Evolutionary conservation across 2,113 vertebrate species (phyloP).

Genomic region (Taurulus bubalis): DNA sequence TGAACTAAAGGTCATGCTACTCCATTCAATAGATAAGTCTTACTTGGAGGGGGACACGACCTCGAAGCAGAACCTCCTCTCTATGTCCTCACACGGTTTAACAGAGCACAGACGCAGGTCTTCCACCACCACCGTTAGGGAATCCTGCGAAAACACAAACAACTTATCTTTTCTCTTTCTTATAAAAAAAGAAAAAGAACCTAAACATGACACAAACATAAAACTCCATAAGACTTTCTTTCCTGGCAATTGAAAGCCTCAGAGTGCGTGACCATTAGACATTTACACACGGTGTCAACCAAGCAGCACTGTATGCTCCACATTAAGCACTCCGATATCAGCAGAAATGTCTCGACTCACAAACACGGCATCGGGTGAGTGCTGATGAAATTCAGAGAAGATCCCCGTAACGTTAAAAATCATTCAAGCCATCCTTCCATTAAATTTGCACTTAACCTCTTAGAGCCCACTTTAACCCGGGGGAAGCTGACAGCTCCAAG

Average conservation of each 20-base stretch:
- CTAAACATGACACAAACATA: neutral
- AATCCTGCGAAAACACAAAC: constrained; percentile 84
- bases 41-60: constrained; percentile 97
- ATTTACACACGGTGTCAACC: constrained; percentile 7
- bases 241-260: neutral
- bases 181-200: neutral
- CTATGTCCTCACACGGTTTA: constrained; percentile 96
- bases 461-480: constrained; percentile 1
- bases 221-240: neutral
- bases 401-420: constrained; percentile 15
- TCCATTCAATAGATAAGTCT: constrained; percentile 57
- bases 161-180: neutral
- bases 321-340: constrained; percentile 5
- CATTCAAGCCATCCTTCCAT: constrained; percentile 5
- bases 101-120: constrained; percentile 95
- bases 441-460: constrained; percentile 60
- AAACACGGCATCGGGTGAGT: neutral
- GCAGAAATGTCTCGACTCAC: neutral
- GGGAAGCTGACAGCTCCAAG: neutral
- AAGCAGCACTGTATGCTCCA: neutral
- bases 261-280: neutral
- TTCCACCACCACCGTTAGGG: constrained; percentile 95
- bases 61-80: constrained; percentile 98
- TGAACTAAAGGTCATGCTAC: neutral
- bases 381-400: constrained; percentile 34